These are phyloP conservation scores for Cydia splendana DNA, from an alignment of 1,140 invertebrate genomes.

Conservation along the genomic window DNA sequence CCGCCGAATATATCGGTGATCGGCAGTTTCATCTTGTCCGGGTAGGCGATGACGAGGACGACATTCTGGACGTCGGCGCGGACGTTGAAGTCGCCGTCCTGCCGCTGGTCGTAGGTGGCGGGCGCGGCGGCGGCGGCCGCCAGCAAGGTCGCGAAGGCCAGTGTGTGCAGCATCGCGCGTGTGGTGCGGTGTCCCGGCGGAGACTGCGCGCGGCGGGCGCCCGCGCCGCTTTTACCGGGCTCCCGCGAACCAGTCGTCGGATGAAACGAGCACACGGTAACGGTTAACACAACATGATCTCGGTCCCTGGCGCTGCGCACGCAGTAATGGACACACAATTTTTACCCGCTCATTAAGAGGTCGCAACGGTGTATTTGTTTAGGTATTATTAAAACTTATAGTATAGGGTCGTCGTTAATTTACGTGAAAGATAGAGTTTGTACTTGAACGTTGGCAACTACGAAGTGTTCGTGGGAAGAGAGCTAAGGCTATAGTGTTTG, in stretches of 20 bases:
- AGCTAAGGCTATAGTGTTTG: slow-evolving; percentile 6
- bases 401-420: background rate
- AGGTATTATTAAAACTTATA: background rate
- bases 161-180: slow-evolving; percentile 57
- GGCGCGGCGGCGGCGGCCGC: slow-evolving; percentile 85
- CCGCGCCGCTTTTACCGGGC: slow-evolving; percentile 70
- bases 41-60: slow-evolving; percentile 81
- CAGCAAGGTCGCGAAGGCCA: slow-evolving; percentile 48
- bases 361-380: slow-evolving; percentile 7
- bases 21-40: slow-evolving; percentile 71
- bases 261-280: slow-evolving; percentile 73
- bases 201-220: slow-evolving; percentile 59
- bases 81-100: slow-evolving; percentile 83
- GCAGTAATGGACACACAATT: slow-evolving; percentile 10
- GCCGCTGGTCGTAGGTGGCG: slow-evolving; percentile 82
- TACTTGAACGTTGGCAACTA: background rate
- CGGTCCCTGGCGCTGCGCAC: slow-evolving; percentile 33
- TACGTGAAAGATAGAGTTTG: background rate
- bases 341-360: slow-evolving; percentile 31
- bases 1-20: slow-evolving; percentile 69
- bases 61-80: slow-evolving; percentile 84
- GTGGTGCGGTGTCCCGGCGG: slow-evolving; percentile 46
- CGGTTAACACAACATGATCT: slow-evolving; percentile 67
- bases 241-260: slow-evolving; percentile 63
- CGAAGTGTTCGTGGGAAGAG: slow-evolving; percentile 8